Base-by-base conservation (phyloP, 2,113 vertebrate genomes). In the Myodes glareolus region DNA sequence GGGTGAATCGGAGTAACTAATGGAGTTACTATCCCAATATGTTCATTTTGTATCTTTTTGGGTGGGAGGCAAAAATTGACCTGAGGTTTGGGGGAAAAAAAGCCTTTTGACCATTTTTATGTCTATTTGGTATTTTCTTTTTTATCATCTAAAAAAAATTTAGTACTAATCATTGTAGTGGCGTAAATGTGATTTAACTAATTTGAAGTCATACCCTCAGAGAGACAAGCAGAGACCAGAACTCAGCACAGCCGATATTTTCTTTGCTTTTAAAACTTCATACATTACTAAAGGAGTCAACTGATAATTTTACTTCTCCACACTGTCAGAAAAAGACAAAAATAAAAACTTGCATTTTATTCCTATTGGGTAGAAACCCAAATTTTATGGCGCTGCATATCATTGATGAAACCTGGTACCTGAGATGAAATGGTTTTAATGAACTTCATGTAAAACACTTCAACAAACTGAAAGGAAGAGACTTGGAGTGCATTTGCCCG, bases 31-130 rank as follows among this genome's bases (percentile, higher is more conserved):
- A 92, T 91, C 94, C 91, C 81, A 92, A 89, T 75, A 63, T 92
- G 88, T 98, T 97, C 29, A 80, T 96, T 97, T 97, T 95, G 92
- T 98, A 97, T 95, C 78, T 97, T 82, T 80, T 58, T 12, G 91
- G 96, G 36, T 14, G 72, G 86, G 45, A 50, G 23, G 13, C 58
- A 65, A 65, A 72, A 75, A 84, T 92, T 97, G 97, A 97, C 95
- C 97, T 94, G 65, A 13, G 0, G 70, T 93, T 63, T 47, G 68
- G 29, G 9, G 8, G 17, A 63, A 67, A 86, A 87, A 80, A 92
- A 42, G 50, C 17, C 45, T 85, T 93, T 96, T 93, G 84, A 92
- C 93, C 91, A 80, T 94, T 94, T 97, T 97, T 97, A 94, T 92
- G 90, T 97, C 70, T 94, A 88, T 88, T 94, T 96, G 85, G 23